Evolutionary conservation across 2,113 vertebrate species (phyloP), one percentile per base, ranked within the genome.

Genomic region (Sturnus vulgaris): DNA sequence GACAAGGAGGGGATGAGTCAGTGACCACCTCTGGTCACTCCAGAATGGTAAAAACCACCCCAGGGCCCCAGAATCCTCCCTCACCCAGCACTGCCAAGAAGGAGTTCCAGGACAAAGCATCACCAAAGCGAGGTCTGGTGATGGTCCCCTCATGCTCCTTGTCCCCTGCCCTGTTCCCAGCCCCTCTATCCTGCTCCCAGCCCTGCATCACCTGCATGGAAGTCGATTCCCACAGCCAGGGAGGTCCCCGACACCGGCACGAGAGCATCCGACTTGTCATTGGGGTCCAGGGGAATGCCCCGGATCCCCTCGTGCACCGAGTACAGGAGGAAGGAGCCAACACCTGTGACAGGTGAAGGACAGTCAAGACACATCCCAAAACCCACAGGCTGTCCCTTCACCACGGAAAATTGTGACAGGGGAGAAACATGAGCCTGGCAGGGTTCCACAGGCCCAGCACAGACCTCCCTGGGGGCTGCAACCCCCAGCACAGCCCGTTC

Each of bases 251-350:
- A 99, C 55, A 99, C 99, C 0, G 99, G 99, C 70, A 99, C 99
- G 3, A 99, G 97, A 46, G 99, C 99, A 5, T 99, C 99, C 0
- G 99, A 99, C 97, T 99, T 99, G 98, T 99, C 99, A 0, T 96
- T 98, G 33, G 99, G 99, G 90, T 99, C 99, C 61, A 99, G 97
- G 5, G 99, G 99, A 80, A 99, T 99, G 92, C 99, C 99, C 2
- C 99, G 98, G 92, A 99, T 99, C 50, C 99, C 99, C 96, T 99
- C 99, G 0, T 99, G 99, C 70, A 99, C 99, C 0, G 99, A 99
- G 85, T 99, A 99, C 40, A 99, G 98, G 57, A 99, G 98, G 96
- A 99, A 99, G 60, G 99, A 99, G 56, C 99, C 99, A 95, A 99
- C 99, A 7, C 99, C 99, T 99, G 97, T 1, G 16, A 80, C n/a